A percentile compares a stretch with the other conserved stretches of the same genome.
phyloP scores from a whole-genome alignment of 2,113 vertebrate species.

The Callopanchax toddi region DNA sequence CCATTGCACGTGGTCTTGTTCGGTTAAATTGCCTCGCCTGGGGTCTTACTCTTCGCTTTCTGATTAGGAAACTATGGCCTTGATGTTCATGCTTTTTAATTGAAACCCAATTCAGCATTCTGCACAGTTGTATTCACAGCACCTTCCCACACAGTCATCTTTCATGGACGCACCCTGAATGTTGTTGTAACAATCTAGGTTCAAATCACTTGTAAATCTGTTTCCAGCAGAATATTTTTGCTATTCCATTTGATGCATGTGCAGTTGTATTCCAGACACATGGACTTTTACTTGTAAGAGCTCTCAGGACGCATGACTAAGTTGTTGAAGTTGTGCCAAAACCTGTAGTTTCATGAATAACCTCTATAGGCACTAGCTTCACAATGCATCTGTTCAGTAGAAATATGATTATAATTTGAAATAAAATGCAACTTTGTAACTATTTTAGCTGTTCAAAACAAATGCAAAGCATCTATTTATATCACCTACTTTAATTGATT shows the following conservation, averaged over 20 bases:
- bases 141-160: slow-evolving; percentile 26
- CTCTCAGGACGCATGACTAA: too few relatives aligned
- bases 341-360: neutral
- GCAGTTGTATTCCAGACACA: slow-evolving; percentile 41
- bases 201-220: slow-evolving; percentile 64
- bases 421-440: too few relatives aligned
- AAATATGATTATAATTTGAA: too few relatives aligned
- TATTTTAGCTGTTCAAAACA: neutral
- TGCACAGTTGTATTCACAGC: slow-evolving; percentile 56
- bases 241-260: slow-evolving; percentile 29
- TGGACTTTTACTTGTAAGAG: neutral
- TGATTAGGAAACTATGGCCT: slow-evolving; percentile 81
- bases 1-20: slow-evolving; percentile 76
- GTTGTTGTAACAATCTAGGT: slow-evolving; percentile 66
- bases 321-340: neutral
- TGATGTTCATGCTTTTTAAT: slow-evolving; percentile 83
- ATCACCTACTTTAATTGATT: too few relatives aligned
- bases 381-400: neutral
- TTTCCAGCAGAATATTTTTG: slow-evolving; percentile 43
- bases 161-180: slow-evolving; percentile 65
- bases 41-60: slow-evolving; percentile 79
- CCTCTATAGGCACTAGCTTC: too few relatives aligned
- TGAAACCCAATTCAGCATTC: slow-evolving; percentile 69
- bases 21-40: slow-evolving; percentile 83
- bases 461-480: too few relatives aligned